These are phyloP conservation scores for Phyllostomus discolor DNA, from an alignment of 2,113 vertebrate species.

Conservation along the genomic window DNA sequence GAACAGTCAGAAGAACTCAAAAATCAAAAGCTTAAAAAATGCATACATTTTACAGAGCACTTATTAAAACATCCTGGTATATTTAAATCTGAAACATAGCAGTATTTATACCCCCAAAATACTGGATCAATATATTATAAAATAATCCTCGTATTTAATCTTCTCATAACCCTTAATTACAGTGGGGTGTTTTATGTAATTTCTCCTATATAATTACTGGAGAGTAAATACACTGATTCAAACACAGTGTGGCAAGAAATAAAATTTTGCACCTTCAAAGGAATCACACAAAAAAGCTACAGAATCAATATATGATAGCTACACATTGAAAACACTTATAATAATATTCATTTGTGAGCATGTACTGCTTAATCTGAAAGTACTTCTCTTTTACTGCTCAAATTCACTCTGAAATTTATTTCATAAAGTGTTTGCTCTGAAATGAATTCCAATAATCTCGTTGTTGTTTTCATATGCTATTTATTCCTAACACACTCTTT, in stretches of 20 bases:
- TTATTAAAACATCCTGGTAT: neutral
- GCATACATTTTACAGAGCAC: neutral
- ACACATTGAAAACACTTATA: neutral
- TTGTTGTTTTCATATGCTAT: neutral
- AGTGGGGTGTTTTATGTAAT: neutral
- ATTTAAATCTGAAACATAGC: neutral
- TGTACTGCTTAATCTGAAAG: neutral
- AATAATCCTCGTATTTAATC: neutral
- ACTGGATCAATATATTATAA: neutral
- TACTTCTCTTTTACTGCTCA: neutral
- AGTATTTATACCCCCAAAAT: neutral
- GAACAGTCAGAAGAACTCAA: neutral
- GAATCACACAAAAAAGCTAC: neutral
- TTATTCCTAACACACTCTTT: neutral
- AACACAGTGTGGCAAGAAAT: neutral
- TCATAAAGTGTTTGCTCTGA: neutral
- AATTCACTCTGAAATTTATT: neutral
- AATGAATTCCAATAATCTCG: neutral
- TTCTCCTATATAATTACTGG: neutral
- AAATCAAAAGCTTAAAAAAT: neutral
- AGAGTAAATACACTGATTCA: neutral
- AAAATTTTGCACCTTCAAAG: neutral
- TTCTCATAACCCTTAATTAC: neutral
- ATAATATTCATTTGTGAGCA: neutral
- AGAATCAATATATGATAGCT: neutral